phyloP scores from a whole-genome alignment of 2,797 vertebrate species.

The Podarcis lilfordi region DNA sequence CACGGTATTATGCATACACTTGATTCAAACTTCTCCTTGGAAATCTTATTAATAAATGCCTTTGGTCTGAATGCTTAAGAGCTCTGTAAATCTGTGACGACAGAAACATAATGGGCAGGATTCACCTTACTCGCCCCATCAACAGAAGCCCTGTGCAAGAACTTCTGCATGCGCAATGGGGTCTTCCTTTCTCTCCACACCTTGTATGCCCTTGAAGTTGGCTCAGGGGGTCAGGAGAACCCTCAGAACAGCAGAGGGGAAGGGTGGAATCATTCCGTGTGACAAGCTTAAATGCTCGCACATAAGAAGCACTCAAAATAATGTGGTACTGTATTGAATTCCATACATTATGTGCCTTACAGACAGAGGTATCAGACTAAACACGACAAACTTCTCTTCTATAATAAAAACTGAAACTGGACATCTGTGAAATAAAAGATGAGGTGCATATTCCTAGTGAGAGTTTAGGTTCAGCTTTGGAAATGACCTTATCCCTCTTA shows the following conservation, averaged over 20 bases:
- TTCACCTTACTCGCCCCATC: too few relatives aligned
- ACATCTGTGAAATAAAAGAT: slow-evolving; percentile 54
- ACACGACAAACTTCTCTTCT: slow-evolving; percentile 46
- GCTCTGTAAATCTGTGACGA: background rate
- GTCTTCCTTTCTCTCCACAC: too few relatives aligned
- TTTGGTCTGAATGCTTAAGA: background rate
- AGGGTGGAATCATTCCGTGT: too few relatives aligned
- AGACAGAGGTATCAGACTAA: slow-evolving; percentile 28
- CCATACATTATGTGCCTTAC: background rate
- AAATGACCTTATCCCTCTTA: slow-evolving; percentile 58
- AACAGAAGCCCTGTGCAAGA: too few relatives aligned
- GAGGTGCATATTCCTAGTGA: slow-evolving; percentile 51
- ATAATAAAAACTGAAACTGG: background rate
- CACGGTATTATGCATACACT: background rate
- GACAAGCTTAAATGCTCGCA: too few relatives aligned
- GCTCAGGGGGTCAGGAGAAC: too few relatives aligned
- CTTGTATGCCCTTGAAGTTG: too few relatives aligned
- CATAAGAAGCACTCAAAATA: too few relatives aligned
- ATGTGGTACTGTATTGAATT: too few relatives aligned
- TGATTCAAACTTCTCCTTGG: background rate
- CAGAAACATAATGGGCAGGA: too few relatives aligned
- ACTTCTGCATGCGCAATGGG: too few relatives aligned
- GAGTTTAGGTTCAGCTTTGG: slow-evolving; percentile 49
- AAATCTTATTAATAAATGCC: slow-evolving; percentile 1
- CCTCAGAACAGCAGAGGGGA: too few relatives aligned